Evolutionary conservation across 2,797 vertebrate genomes (phyloP), one percentile per base, ranked within the genome.

Genomic region (Florisuga fusca): DNA sequence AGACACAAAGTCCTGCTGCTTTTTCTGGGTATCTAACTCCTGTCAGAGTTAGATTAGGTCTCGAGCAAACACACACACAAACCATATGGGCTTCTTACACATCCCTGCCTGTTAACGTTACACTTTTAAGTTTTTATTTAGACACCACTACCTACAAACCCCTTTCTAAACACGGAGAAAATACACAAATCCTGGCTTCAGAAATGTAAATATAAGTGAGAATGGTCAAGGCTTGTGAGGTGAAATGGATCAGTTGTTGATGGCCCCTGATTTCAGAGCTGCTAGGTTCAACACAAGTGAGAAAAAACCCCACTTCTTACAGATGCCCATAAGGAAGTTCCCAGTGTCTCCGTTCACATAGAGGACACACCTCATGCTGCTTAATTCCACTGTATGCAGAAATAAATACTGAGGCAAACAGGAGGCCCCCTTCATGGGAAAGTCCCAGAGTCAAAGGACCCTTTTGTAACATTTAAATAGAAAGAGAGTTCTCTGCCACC

Each of bases 21-120:
- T 87, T 63, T 78, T 79, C 10, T 4, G 73, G 95, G 95, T 93
- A 93, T 90, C 96, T 95, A 96, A 97, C 61, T 63, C 1, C 38
- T 34, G 25, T 26, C 19, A 10, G 23, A 36, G 21, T 25, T 12
- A 34, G n/a, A 64, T 21, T 21, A 61, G 62, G 19, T 41, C 58
- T 69, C 34, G 22, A 23, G 67, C n/a, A 66, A 64, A 34, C 14
- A 29, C 64, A 69, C 3, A 23, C 15, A 25, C 21, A 19, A 50
- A 19, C 10, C 9, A 7, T 27, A 20, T 20, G 38, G n/a, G 38
- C 33, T 64, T 48, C 63, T 54, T 43, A 45, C 10, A 26, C 9
- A 53, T 8, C 13, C 51, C 53, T 62, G n/a, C n/a, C 41, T 34
- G 27, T n/a, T 50, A 55, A 53, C 33, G 4, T 29, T 33, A 36